A percentile compares a stretch with the other conserved stretches of the same genome.
Conservation (phyloP, 2,113 vertebrate genomes). For the Xenopus borealis region DNA sequence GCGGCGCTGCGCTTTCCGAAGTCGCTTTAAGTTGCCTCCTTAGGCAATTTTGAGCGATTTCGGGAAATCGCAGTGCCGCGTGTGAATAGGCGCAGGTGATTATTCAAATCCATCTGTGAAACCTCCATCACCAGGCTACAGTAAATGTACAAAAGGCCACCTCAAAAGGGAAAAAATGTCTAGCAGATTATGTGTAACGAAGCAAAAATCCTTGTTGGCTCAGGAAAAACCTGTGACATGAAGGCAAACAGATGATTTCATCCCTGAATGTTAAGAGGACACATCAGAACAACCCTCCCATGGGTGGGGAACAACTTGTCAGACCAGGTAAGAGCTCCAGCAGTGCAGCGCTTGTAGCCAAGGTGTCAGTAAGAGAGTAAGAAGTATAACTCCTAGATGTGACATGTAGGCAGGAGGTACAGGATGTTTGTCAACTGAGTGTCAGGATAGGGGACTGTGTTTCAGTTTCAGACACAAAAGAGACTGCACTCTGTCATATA, state of each 20-base stretch:
- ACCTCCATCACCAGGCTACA: no score
- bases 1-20: no score
- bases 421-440: no score
- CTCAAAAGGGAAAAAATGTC: not conserved
- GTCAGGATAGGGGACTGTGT: not conserved
- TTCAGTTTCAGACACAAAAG: not conserved
- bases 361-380: not conserved
- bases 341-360: not conserved
- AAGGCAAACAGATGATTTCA: conserved; percentile 38
- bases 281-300: conserved; percentile 18
- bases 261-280: not conserved
- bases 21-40: no score
- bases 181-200: not conserved
- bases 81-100: no score
- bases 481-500: no score
- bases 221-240: conserved; percentile 14
- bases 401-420: not conserved
- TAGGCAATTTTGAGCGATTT: no score
- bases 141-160: no score
- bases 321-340: conserved; percentile 29
- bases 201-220: not conserved
- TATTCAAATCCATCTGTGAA: no score
- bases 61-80: no score
- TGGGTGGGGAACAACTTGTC: conserved; percentile 37
- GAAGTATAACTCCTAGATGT: not conserved